These are phyloP conservation scores for Athripsodes cinereus DNA, from an alignment of 2,888 invertebrate genomes.

Conservation along the genomic window DNA sequence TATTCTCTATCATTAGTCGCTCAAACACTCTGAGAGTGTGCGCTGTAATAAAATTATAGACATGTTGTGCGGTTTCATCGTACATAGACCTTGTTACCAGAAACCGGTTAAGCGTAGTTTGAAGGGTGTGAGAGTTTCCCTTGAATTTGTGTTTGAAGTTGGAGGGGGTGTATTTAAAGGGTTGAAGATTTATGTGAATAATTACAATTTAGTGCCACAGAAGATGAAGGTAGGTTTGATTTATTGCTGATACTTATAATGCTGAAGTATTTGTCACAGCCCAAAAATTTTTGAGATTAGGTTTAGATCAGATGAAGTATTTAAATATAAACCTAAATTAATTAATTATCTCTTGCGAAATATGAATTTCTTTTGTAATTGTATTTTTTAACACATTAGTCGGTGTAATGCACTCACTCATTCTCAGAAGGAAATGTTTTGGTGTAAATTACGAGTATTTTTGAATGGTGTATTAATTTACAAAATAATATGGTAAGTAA, in stretches of 20 bases:
- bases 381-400: too few species aligned
- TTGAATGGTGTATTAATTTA: too few species aligned
- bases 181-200: conserved; percentile 27
- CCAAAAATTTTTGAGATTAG: not conserved
- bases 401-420: too few species aligned
- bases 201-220: conserved; percentile 26
- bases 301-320: not conserved
- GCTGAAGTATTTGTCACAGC: not conserved
- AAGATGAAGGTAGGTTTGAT: conserved; percentile 18
- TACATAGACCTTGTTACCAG: conserved; percentile 14
- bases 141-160: conserved; percentile 15
- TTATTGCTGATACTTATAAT: conserved; percentile 20
- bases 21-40: not conserved
- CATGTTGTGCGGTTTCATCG: conserved; percentile 4
- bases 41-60: conserved; percentile 20
- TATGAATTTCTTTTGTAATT: too few species aligned
- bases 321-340: too few species aligned
- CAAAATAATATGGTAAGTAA: too few species aligned
- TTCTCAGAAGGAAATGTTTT: too few species aligned
- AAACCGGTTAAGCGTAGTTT: conserved; percentile 12
- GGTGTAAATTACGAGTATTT: too few species aligned
- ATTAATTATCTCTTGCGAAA: too few species aligned
- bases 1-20: conserved; percentile 5
- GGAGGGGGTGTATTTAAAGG: conserved; percentile 18
- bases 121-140: conserved; percentile 10